phyloP scores from a whole-genome alignment of 2,888 invertebrate genomes.

The Mycalesis mineus region DNA sequence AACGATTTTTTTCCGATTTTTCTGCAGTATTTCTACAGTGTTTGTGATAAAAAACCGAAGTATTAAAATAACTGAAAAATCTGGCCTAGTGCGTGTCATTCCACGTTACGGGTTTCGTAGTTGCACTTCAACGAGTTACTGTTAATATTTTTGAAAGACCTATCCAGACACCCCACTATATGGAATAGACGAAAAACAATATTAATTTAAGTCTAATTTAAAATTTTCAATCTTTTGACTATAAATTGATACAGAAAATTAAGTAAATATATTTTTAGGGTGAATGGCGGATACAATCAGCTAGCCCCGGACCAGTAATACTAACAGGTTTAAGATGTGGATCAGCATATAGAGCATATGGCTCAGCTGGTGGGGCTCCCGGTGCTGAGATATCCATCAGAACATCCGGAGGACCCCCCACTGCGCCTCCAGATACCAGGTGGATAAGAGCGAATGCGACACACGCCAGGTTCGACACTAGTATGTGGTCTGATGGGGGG shows the following conservation, averaged over 20 bases:
- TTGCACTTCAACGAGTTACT: too few species aligned
- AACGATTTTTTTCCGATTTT: too few species aligned
- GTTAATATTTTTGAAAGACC: too few species aligned
- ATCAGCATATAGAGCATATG: slow-evolving; percentile 87
- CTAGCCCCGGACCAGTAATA: slow-evolving; percentile 69
- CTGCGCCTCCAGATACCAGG: slow-evolving; percentile 84
- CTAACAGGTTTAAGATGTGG: slow-evolving; percentile 89
- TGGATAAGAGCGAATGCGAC: slow-evolving; percentile 89
- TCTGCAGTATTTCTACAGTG: too few species aligned
- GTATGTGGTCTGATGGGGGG: slow-evolving; percentile 90
- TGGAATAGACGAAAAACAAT: too few species aligned
- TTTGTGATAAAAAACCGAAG: too few species aligned
- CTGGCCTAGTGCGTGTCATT: too few species aligned
- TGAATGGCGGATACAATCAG: slow-evolving; percentile 80
- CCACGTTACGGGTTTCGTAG: too few species aligned
- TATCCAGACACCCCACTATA: too few species aligned
- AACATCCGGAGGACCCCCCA: slow-evolving; percentile 84
- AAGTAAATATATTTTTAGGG: slow-evolving; percentile 65
- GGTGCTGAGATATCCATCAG: slow-evolving; percentile 87
- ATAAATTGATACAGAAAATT: background rate
- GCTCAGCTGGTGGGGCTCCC: slow-evolving; percentile 88
- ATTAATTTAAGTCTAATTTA: too few species aligned
- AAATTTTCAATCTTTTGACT: too few species aligned
- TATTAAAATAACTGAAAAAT: too few species aligned
- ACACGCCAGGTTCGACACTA: slow-evolving; percentile 86